A percentile compares a stretch with the other conserved stretches of the same genome.
These are phyloP conservation scores for Trachurus trachurus DNA, from an alignment of 2,797 vertebrate species.

Conservation along the genomic window DNA sequence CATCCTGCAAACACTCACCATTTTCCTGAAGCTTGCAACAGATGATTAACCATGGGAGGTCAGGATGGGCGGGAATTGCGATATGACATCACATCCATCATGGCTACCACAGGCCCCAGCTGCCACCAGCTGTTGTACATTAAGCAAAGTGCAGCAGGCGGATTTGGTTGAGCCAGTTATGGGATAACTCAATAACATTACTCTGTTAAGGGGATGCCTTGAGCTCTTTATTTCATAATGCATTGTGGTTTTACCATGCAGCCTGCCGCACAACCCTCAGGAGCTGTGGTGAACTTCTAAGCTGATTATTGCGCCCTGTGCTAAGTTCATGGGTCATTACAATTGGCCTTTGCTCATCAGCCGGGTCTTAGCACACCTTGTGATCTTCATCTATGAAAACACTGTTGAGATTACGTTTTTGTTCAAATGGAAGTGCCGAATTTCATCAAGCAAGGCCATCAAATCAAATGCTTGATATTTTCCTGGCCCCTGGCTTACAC, in stretches of 20 bases:
- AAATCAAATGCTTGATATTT: slow-evolving; percentile 46
- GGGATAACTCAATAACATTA: slow-evolving; percentile 85
- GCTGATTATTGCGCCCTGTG: slow-evolving; percentile 65
- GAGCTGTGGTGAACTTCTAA: slow-evolving; percentile 67
- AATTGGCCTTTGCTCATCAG: slow-evolving; percentile 59
- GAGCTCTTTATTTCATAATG: slow-evolving; percentile 84
- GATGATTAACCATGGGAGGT: slow-evolving; percentile 68
- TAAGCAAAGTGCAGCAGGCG: slow-evolving; percentile 84
- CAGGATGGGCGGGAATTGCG: slow-evolving; percentile 54
- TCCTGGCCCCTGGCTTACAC: slow-evolving; percentile 36
- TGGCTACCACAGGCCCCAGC: slow-evolving; percentile 72
- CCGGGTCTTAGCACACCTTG: slow-evolving; percentile 56
- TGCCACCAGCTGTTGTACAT: slow-evolving; percentile 85
- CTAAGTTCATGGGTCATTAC: slow-evolving; percentile 66
- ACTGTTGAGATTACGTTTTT: slow-evolving; percentile 38
- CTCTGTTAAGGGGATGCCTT: slow-evolving; percentile 73
- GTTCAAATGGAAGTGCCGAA: slow-evolving; percentile 38
- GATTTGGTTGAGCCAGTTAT: slow-evolving; percentile 86
- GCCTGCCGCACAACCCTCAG: slow-evolving; percentile 48
- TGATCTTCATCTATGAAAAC: slow-evolving; percentile 45
- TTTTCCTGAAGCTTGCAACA: slow-evolving; percentile 30
- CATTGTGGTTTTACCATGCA: slow-evolving; percentile 66
- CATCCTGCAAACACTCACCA: slow-evolving; percentile 14
- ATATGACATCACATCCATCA: slow-evolving; percentile 72
- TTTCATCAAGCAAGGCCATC: slow-evolving; percentile 51